Conservation (phyloP, 2,797 vertebrate species). For the Acanthurus lineatus region DNA sequence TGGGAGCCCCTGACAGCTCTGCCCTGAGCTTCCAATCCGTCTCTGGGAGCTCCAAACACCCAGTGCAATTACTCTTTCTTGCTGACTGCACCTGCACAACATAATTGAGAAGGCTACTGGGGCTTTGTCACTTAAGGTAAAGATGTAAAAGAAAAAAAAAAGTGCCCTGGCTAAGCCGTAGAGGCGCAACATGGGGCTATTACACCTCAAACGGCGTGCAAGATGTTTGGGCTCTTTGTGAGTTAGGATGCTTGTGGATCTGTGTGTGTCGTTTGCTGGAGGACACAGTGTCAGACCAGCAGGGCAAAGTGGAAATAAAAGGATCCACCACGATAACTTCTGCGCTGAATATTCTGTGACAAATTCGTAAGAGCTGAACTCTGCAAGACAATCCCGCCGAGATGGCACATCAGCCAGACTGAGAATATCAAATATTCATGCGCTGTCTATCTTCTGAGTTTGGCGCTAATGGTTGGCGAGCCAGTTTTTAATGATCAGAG, state of each 20-base stretch:
- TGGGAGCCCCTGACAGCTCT: slow-evolving; percentile 74
- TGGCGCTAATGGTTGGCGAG: slow-evolving; percentile 45
- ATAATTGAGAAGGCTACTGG: slow-evolving; percentile 82
- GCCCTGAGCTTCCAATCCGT: slow-evolving; percentile 79
- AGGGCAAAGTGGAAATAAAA: slow-evolving; percentile 6
- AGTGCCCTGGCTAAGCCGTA: slow-evolving; percentile 55
- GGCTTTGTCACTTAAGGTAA: slow-evolving; percentile 83
- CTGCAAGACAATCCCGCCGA: slow-evolving; percentile 5
- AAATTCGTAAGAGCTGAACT: slow-evolving; percentile 37
- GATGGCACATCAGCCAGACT: slow-evolving; percentile 16
- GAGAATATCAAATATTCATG: slow-evolving; percentile 70
- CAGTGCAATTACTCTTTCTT: slow-evolving; percentile 85
- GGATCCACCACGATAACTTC: slow-evolving; percentile 12
- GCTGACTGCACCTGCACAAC: slow-evolving; percentile 83
- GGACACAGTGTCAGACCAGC: slow-evolving; percentile 7
- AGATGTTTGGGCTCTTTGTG: background rate
- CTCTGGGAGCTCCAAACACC: slow-evolving; percentile 79
- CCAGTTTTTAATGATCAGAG: slow-evolving; percentile 68
- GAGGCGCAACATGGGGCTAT: slow-evolving; percentile 48
- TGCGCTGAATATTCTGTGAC: slow-evolving; percentile 29
- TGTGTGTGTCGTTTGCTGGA: slow-evolving; percentile 38
- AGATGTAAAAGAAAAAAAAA: slow-evolving; percentile 69
- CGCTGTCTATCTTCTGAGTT: slow-evolving; percentile 20
- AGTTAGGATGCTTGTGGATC: background rate
- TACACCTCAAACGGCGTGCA: slow-evolving; percentile 44